These are phyloP conservation scores for Drosophila sp. DNA, from an alignment of 1,140 invertebrate genomes.

Conservation along the genomic window DNA sequence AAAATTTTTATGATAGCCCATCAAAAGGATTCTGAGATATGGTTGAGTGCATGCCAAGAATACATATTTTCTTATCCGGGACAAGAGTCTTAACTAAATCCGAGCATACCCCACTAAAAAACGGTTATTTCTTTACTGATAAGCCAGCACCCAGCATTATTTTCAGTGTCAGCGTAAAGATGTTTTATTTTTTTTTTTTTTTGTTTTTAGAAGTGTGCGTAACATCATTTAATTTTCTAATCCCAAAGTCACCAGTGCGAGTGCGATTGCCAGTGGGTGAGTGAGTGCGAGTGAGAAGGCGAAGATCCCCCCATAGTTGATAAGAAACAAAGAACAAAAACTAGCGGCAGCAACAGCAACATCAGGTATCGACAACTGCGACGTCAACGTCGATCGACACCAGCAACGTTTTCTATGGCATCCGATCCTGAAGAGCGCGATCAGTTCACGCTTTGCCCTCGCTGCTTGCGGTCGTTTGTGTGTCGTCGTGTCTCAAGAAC, in stretches of 20 bases:
- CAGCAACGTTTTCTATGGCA: constrained; percentile 57
- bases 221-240: constrained; percentile 37
- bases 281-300: constrained; percentile 28
- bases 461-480: constrained; percentile 67
- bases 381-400: constrained; percentile 23
- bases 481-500: constrained; percentile 39
- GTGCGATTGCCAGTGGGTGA: not conserved
- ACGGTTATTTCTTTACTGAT: constrained; percentile 22
- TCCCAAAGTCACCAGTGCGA: constrained; percentile 7
- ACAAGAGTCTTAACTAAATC: constrained; percentile 1
- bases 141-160: constrained; percentile 13
- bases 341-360: not conserved
- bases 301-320: constrained; percentile 41
- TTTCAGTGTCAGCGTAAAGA: constrained; percentile 25
- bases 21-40: not conserved
- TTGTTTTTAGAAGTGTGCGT: not conserved
- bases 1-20: not conserved
- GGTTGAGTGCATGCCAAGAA: not conserved
- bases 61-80: constrained; percentile 1
- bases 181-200: not conserved
- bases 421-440: constrained; percentile 61
- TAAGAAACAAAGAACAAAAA: constrained; percentile 31
- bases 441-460: constrained; percentile 73
- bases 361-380: constrained; percentile 36
- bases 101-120: not conserved